Conservation (phyloP, 2,888 invertebrate species). For the Labia minor region DNA sequence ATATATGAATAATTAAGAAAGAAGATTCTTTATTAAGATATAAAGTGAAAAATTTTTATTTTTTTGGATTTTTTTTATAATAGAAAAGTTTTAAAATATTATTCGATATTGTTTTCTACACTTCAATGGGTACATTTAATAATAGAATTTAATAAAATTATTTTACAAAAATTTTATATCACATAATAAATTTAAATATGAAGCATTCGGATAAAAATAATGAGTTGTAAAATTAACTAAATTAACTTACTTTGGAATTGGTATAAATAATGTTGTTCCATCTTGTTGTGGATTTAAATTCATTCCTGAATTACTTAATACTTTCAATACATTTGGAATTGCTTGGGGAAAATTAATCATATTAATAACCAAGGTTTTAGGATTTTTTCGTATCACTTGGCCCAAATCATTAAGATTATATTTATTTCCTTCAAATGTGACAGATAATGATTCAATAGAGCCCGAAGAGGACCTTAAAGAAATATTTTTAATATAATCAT, state of each 20-base stretch:
- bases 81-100: too few relatives aligned
- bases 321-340: conserved; percentile 63
- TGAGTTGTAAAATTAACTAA: too few relatives aligned
- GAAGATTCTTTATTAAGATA: too few relatives aligned
- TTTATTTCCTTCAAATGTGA: conserved; percentile 66
- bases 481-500: conserved; percentile 67
- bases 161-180: too few relatives aligned
- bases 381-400: conserved; percentile 75
- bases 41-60: too few relatives aligned
- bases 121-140: too few relatives aligned
- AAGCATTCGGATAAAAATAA: too few relatives aligned
- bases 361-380: conserved; percentile 75
- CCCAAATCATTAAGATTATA: conserved; percentile 80
- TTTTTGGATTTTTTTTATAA: too few relatives aligned
- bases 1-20: too few relatives aligned
- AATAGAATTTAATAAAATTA: too few relatives aligned
- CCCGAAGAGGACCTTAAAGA: conserved; percentile 66
- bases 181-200: too few relatives aligned
- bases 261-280: conserved; percentile 77
- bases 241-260: conserved; percentile 75
- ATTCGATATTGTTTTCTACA: too few relatives aligned
- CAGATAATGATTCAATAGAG: conserved; percentile 62
- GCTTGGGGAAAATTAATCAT: conserved; percentile 77
- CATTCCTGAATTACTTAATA: conserved; percentile 70
- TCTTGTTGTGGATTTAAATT: conserved; percentile 92